Evolutionary conservation across 37 sponge, comb jelly and placozoan species (phyloP), one percentile per base, ranked within the genome.

Genomic region (Bolinopsis microptera): DNA sequence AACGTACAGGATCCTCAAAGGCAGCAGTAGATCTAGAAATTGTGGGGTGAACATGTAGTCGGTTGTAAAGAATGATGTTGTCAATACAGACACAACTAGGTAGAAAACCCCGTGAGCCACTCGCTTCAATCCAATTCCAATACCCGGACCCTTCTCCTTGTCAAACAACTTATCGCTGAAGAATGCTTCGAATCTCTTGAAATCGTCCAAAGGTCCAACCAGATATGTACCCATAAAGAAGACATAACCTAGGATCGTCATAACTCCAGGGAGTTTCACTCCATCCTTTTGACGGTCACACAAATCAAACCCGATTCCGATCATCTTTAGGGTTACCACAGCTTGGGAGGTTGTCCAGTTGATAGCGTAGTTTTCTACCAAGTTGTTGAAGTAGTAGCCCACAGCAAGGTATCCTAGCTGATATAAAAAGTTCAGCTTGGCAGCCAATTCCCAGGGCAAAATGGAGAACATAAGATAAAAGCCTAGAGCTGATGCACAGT

Each of bases 321-420:
- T 86, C 61, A 86, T 39, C 39, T 86, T 86, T 28, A 86, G 26
- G 5, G 90, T 39, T 0, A 86, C 38, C 0, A 86, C 18, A n/a
- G 90, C n/a, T 41, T 86, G 90, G 18, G 90, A 86, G 1, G 90
- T 86, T 9, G 90, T 86, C 90, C 90, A 86, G 24, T 86, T 86
- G 61, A 86, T 86, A 30, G 90, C 90, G 36, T 86, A 86, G 36
- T 86, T 38, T 26, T 9, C 32, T 0, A 38, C 21, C 90, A 86
- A 39, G 61, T 86, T 86, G 30, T 86, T 86, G 48, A 1, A 86
- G 35, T 86, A 86, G 28, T 86, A 86, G n/a, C 90, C 90, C 9
- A 86, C 61, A n/a, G 26, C 25, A 24, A 86, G 61, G 61, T 86
- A 86, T 23, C 90, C 41, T 30, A 86, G 34, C 31, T 86, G 90